phyloP scores from a whole-genome alignment of 2,888 invertebrate species.

The Protonemura montana region DNA sequence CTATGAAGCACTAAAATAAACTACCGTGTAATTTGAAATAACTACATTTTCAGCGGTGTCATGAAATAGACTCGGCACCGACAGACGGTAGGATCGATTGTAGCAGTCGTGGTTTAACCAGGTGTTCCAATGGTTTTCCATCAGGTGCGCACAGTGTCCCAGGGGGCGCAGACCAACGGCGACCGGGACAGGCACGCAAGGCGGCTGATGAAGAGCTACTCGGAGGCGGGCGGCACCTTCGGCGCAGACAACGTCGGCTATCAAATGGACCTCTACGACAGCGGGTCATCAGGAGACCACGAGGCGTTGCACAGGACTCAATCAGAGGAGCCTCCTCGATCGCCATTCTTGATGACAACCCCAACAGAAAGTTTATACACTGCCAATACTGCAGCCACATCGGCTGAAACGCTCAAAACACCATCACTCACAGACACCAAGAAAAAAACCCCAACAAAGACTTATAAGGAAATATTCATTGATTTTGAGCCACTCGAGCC shows the following conservation, averaged over 20 bases:
- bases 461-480: conserved; percentile 83
- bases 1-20: neutral
- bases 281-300: conserved; percentile 63
- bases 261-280: conserved; percentile 41
- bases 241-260: conserved; percentile 50
- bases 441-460: conserved; percentile 57
- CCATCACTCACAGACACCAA: conserved; percentile 41
- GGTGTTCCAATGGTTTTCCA: neutral
- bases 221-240: conserved; percentile 70
- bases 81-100: neutral
- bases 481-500: conserved; percentile 90
- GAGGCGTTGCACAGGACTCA: conserved; percentile 83
- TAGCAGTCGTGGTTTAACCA: neutral
- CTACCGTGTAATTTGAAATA: neutral
- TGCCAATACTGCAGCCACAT: conserved; percentile 41
- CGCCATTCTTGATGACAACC: conserved; percentile 71
- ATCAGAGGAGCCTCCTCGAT: conserved; percentile 83
- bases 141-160: conserved; percentile 86
- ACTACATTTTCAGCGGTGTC: neutral
- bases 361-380: conserved; percentile 60
- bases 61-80: no score
- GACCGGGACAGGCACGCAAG: conserved; percentile 69
- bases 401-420: conserved; percentile 41
- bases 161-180: conserved; percentile 90
- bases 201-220: conserved; percentile 83